Evolutionary conservation across 1,140 invertebrate species (phyloP).

Genomic region (Drosophila kohkoa): DNA sequence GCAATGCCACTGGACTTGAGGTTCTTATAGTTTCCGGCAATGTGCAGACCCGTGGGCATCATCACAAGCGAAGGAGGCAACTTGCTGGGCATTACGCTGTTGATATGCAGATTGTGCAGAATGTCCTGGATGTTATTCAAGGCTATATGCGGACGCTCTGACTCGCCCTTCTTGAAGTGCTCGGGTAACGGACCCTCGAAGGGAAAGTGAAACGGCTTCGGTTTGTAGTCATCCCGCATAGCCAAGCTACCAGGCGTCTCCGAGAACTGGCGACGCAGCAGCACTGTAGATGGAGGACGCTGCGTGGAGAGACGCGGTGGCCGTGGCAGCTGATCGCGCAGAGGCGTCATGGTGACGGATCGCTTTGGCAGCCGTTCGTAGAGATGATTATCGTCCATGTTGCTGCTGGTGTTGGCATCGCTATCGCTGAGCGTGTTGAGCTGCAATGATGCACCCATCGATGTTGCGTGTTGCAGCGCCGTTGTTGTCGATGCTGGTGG

Average conservation of each 20-base stretch:
- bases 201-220: constrained; percentile 82
- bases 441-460: constrained; percentile 20
- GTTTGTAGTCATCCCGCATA: constrained; percentile 58
- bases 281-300: constrained; percentile 51
- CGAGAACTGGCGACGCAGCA: constrained; percentile 68
- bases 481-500: constrained; percentile 26
- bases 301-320: constrained; percentile 74
- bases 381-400: constrained; percentile 60
- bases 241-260: constrained; percentile 65
- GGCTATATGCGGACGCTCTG: constrained; percentile 39
- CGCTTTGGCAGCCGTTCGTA: constrained; percentile 79
- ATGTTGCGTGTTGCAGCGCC: constrained; percentile 54
- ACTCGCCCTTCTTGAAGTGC: constrained; percentile 71
- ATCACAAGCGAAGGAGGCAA: constrained; percentile 68
- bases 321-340: constrained; percentile 74
- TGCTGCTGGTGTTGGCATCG: constrained; percentile 15
- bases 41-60: constrained; percentile 80
- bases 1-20: constrained; percentile 77
- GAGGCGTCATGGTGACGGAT: constrained; percentile 77
- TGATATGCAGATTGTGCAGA: constrained; percentile 70
- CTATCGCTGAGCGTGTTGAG: constrained; percentile 19
- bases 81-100: constrained; percentile 53
- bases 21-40: constrained; percentile 76
- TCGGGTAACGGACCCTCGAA: constrained; percentile 74
- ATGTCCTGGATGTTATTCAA: constrained; percentile 81